Evolutionary conservation across 2,797 vertebrate species (phyloP).

Genomic region (Choloepus didactylus): DNA sequence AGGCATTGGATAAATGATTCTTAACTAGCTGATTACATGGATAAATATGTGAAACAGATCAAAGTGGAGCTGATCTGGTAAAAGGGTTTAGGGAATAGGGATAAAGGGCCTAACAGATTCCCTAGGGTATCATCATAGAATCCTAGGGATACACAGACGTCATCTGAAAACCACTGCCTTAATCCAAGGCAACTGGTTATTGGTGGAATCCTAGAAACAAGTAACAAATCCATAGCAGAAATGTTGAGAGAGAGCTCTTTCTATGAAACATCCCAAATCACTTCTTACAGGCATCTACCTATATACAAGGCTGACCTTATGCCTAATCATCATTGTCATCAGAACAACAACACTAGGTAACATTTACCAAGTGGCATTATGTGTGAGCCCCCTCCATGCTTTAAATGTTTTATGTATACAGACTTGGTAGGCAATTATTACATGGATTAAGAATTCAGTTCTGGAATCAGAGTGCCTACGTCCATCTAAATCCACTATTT

Average conservation of each 20-base stretch:
- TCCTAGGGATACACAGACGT: neutral
- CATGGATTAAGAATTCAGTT: neutral
- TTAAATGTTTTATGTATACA: fast-evolving
- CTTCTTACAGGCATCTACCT: neutral
- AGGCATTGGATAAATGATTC: neutral
- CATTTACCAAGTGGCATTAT: fast-evolving
- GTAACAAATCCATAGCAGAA: neutral
- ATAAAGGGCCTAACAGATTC: neutral
- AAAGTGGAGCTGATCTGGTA: neutral
- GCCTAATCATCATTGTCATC: neutral
- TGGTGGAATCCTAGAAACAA: conserved; percentile 7
- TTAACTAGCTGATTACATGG: neutral
- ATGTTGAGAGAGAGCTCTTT: neutral
- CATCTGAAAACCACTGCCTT: neutral
- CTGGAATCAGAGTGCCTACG: neutral
- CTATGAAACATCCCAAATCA: neutral
- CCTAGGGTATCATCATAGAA: neutral
- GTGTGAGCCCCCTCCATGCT: neutral
- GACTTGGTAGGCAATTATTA: neutral
- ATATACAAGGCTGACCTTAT: neutral
- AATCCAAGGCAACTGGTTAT: neutral
- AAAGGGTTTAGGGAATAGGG: neutral
- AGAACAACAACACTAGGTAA: neutral
- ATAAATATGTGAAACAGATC: neutral
- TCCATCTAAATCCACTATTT: neutral